Evolutionary conservation across 2,888 invertebrate genomes (phyloP).

Genomic region (Eilema griseolum): DNA sequence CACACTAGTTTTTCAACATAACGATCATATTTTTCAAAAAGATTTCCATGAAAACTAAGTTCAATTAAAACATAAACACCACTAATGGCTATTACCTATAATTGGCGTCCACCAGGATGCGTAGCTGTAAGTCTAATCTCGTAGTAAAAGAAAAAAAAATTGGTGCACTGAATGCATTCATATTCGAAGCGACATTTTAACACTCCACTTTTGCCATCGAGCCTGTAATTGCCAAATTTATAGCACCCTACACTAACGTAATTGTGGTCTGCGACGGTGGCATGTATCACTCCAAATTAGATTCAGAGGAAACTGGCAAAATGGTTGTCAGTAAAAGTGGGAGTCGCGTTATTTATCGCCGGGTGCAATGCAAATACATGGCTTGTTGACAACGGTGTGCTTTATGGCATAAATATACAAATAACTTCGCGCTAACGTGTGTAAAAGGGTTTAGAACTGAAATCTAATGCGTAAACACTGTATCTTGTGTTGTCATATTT

Average conservation of each 20-base stretch:
- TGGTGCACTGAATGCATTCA: background rate
- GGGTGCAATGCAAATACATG: constrained; percentile 46
- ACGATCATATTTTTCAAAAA: background rate
- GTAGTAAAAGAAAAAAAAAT: no score
- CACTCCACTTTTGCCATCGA: constrained; percentile 70
- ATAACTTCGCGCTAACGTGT: constrained; percentile 4
- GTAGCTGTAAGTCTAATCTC: background rate
- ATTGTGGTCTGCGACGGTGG: constrained; percentile 78
- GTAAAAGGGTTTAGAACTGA: background rate
- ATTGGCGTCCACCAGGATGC: background rate
- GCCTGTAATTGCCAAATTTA: constrained; percentile 85
- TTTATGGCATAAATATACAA: constrained; percentile 44
- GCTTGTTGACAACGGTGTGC: constrained; percentile 46
- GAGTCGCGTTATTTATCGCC: constrained; percentile 59
- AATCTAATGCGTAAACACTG: background rate
- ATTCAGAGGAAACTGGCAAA: constrained; percentile 74
- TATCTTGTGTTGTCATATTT: background rate
- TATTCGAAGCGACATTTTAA: constrained; percentile 68
- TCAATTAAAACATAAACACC: background rate
- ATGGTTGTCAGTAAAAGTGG: constrained; percentile 71
- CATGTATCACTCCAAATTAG: constrained; percentile 84
- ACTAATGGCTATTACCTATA: background rate
- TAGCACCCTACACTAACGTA: constrained; percentile 81
- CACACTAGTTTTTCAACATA: no score
- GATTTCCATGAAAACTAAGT: background rate